Conservation (phyloP, 35 echinoderm and acorn worm species). For the Lytechinus pictus region DNA sequence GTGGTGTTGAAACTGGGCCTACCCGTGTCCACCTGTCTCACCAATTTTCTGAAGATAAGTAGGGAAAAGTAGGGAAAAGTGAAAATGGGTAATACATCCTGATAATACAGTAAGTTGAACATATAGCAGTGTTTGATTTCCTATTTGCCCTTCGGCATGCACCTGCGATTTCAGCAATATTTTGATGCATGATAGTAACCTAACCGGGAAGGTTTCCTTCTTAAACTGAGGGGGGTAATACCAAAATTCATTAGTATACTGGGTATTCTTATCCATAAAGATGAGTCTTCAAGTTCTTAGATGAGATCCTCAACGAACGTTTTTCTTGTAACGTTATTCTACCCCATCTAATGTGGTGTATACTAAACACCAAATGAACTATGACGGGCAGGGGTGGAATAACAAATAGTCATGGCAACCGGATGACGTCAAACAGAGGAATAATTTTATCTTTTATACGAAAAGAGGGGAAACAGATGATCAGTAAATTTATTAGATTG, state of each 20-base stretch:
- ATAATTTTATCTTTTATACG: neutral
- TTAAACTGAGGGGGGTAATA: neutral
- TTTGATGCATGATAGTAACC: neutral
- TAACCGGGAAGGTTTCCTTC: neutral
- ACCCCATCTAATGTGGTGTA: neutral
- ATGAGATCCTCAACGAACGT: neutral
- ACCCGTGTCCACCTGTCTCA: no score
- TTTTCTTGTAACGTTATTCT: conserved; percentile 20
- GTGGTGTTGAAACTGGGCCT: no score
- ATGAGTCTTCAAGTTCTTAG: neutral
- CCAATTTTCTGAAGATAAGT: neutral
- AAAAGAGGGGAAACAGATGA: neutral
- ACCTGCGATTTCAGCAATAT: neutral
- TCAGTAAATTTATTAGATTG: neutral
- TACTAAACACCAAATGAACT: neutral
- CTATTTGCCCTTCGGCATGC: neutral
- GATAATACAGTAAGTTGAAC: neutral
- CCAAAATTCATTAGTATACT: neutral
- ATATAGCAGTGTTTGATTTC: neutral
- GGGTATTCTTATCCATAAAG: neutral
- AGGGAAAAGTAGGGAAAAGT: neutral
- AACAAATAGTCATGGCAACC: neutral
- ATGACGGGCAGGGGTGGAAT: neutral
- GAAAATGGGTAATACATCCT: neutral
- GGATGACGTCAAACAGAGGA: neutral